Evolutionary conservation across 2,113 vertebrate species (phyloP), one percentile per base, ranked within the genome.

Genomic region (Lagopus leucura): DNA sequence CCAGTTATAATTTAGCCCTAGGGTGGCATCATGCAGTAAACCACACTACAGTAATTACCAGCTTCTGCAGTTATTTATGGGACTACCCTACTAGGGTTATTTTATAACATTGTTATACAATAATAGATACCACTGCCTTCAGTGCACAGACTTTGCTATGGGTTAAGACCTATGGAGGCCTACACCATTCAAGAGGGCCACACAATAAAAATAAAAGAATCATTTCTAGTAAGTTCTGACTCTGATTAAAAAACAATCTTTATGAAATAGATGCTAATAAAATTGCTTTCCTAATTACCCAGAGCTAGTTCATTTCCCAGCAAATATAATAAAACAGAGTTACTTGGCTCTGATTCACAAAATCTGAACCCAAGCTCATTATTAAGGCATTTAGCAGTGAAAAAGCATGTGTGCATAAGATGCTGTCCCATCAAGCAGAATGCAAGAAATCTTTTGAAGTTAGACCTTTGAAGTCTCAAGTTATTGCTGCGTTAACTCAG

Each of bases 171-270:
- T 88, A 64, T 0, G 36, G 93, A 92, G 32, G 97, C 88, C 95
- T 54, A 69, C 60, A 85, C 95, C 34, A 83, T 95, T 96, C 95
- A 75, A 96, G 94, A 94, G 94, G 96, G 90, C 83, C 11, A 0
- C 16, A 92, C 97, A 97, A 97, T 97, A 97, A 98, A 97, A 96
- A 93, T 73, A 86, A 96, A 96, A 96, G 90, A 97, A 97, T 98
- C 95, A 97, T 98, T 98, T 98, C 98, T 97, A 98, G 97, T 97
- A 98, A 98, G 97, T 98, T 98, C 97, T 98, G 98, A 98, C 97
- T 98, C 98, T 98, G 98, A 98, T 98, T 98, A 98, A 97, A 98
- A 98, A 98, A 98, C 98, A 98, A 98, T 98, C 97, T 98, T 97
- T 98, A 98, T 98, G 97, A 98, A 98, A 98, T 98, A 98, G 98